phyloP scores from a whole-genome alignment of 2,113 vertebrate species.

The Ailurus styani region DNA sequence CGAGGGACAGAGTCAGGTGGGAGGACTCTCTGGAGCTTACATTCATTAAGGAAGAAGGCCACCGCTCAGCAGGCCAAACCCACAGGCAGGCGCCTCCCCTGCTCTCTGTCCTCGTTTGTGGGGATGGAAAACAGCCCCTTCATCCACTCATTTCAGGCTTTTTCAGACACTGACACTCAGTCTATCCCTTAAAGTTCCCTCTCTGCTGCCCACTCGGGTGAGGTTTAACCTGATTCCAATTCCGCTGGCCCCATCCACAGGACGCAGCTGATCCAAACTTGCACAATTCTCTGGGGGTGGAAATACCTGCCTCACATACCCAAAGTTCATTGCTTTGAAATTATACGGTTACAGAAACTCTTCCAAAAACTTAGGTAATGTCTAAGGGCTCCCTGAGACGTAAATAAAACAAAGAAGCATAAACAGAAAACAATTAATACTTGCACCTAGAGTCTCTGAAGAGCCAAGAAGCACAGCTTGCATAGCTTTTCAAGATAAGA shows the following conservation, averaged over 20 bases:
- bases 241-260: neutral
- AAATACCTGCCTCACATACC: neutral
- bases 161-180: neutral
- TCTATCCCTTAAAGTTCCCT: neutral
- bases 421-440: conserved; percentile 25
- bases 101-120: neutral
- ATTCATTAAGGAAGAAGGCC: neutral
- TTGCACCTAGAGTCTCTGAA: neutral
- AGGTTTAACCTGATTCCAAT: neutral
- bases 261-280: neutral
- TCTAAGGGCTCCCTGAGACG: neutral
- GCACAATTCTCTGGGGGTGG: neutral
- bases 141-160: neutral
- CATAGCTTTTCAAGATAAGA: neutral
- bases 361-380: neutral
- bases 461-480: neutral
- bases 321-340: neutral
- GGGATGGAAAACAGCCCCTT: neutral
- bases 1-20: fast-evolving
- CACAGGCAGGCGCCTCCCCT: neutral
- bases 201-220: neutral
- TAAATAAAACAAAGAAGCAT: conserved; percentile 3
- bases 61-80: neutral
- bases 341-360: neutral
- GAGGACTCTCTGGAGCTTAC: neutral